These are phyloP conservation scores for Procambarus virginalis DNA, from an alignment of 1,140 invertebrate species.

Conservation along the genomic window DNA sequence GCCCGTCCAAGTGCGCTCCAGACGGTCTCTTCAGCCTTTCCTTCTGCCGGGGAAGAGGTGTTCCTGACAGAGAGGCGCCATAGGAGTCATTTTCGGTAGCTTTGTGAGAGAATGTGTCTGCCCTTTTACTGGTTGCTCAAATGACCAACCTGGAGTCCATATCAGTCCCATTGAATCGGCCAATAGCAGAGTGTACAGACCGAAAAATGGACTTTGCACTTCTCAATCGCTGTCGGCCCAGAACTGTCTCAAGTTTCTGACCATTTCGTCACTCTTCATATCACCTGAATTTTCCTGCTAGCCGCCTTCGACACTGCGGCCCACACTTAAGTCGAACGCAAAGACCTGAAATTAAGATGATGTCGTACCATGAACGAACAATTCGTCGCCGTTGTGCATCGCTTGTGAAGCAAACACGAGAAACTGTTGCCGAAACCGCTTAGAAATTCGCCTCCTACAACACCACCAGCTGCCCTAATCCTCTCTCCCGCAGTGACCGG, in stretches of 20 bases:
- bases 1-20: background rate
- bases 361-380: background rate
- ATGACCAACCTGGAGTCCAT: constrained; percentile 67
- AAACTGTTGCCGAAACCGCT: background rate
- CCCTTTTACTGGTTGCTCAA: constrained; percentile 56
- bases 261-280: constrained; percentile 52
- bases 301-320: no score
- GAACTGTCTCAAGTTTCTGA: constrained; percentile 35
- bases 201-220: constrained; percentile 67
- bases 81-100: no score
- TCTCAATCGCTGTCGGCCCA: constrained; percentile 49
- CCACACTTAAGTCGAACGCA: no score
- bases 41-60: background rate
- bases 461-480: constrained; percentile 54
- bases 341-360: background rate
- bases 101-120: background rate
- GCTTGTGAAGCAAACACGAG: background rate
- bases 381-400: background rate
- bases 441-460: constrained; percentile 49
- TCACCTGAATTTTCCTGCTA: background rate
- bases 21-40: constrained; percentile 6
- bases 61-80: background rate
- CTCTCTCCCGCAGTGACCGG: constrained; percentile 51
- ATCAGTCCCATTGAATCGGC: constrained; percentile 65
- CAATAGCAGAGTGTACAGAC: constrained; percentile 66